Base-by-base conservation (phyloP, 2,888 invertebrate genomes). In the Arge pagana region DNA sequence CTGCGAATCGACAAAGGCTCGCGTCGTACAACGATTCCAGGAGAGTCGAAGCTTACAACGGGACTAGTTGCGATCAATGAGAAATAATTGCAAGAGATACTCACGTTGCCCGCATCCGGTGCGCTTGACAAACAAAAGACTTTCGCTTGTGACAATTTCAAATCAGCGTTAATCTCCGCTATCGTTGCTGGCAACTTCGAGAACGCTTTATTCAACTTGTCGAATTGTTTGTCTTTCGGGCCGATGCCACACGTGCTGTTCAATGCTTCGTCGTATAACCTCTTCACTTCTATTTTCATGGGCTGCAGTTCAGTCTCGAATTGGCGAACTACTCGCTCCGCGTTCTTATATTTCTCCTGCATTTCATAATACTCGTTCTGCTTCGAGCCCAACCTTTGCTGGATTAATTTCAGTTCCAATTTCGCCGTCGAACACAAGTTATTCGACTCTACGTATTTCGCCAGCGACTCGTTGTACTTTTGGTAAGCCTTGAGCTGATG, bases 121-220 rank as follows among this genome's bases (percentile, higher is more conserved):
- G 78, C 73, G 49, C 81, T 79, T 18, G 80, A 81, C 74, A 87
- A 79, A 63, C 86, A 88, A 33, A 85, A 85, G 11, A 87, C 81
- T 65, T 84, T 82, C 0, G 86, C 83, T 62, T 83, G 80, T 10
- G 84, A 69, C 31, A 85, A 83, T 24, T 80, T 78, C 51, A 83
- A 78, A 39, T 82, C 79, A 1, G 80, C 80, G 21, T 82, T 80
- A 5, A 91, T 67, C 1, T 79, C 77, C 0, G 77, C 77, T 0
- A 85, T 48, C 11, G 81, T 78, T 0, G 77, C 64, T 0, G 87
- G 82, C 11, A 90, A 65, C 10, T 71, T 70, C 1, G 59, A 56
- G 54, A 78, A 79, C 4, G 57, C 58, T 4, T 58, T 55, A 26
- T 64, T 60, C 28, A 63, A 54, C 3, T 41, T 37, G 0, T 79